Base-by-base conservation (phyloP, 2,888 invertebrate genomes). In the Gastracanthus pulcherrimus region DNA sequence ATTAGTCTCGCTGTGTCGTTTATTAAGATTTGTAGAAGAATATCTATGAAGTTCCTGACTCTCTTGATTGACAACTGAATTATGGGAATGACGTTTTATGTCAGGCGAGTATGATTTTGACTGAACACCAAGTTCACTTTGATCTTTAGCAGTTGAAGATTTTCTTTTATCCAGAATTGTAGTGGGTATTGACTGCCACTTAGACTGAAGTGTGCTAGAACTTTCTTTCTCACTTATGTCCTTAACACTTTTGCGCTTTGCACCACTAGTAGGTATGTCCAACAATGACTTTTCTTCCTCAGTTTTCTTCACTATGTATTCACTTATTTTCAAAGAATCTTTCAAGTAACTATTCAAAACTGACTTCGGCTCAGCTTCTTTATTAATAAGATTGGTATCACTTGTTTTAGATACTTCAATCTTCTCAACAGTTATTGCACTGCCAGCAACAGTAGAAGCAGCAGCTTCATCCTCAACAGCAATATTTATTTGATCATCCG, bases 71-170 rank as follows among this genome's bases (percentile, higher is more conserved):
- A 13, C 29, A 41, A 45, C 26, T 36, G 58, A 11, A 74, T 51
- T 79, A 36, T 74, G 45, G 29, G 76, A 66, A 13, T 41, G 62
- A 16, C 69, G 60, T n/a, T 76, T 82, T 60, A 48, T 9, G 19
- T 80, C 74, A 62, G 82, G 82, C 67, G 82, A 76, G 48, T 76
- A 80, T 6, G 69, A 76, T 48, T 51, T 76, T 4, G 48, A 11
- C 1, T 72, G 60, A 9, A 36, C 16, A 74, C 16, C 64, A 23
- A 23, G n/a, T 5, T 77, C 77, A 72, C 2, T 71, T 31, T 74
- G 62, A n/a, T 76, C 80, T 58, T 78, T 82, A 0, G 36, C 0
- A 6, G 41, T 0, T 55, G 51, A 67, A 36, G 76, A 76, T 48
- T 80, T 80, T 72, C 72, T 62, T 48, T 80, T 72, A 69, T 83